Base-by-base conservation (phyloP, 2,888 invertebrate species). In the Ryuthela nishihirai region DNA sequence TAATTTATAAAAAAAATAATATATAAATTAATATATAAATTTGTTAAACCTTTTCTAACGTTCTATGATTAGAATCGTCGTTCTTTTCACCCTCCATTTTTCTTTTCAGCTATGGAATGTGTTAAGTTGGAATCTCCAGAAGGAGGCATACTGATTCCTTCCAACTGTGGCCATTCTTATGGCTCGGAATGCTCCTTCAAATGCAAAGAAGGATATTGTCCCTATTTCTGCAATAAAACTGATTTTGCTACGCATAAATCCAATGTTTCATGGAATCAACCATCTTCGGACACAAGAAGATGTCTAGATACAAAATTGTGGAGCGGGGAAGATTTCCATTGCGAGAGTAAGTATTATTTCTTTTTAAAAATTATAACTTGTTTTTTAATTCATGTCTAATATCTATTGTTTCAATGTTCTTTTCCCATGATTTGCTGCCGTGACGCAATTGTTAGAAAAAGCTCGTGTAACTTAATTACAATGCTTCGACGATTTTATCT, bases 121-220 rank as follows among this genome's bases (percentile, higher is more conserved):
- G 52, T 48, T 15, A 29, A 23, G 5, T 32, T 61, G 15, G 18
- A 21, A 25, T 23, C 48, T 36, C 61, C 61, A 12, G 36, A 43
- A 7, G 55, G 55, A 2, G 61, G 61, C 17, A 17, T 55, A 24
- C 24, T 55, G 4, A 44, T 62, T 12, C 61, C 61, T 12, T 4
- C 46, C 2, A 29, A 55, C n/a, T 62, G 61, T 23, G 25, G 38
- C 15, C 40, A 52, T 35, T 42, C 32, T 3, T 62, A 43, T 36
- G 49, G 54, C 24, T 39, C 47, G 2, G 20, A 36, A 6, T 62
- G 61, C 15, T 23, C 42, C 10, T 43, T 62, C 10, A 38, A 40
- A 36, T 62, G 61, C 25, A 39, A 42, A 10, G 47, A 52, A 39
- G 61, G 61, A 4, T 55, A 39, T 12, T 62, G 61, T 44, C 61